Evolutionary conservation across 2,888 invertebrate species (phyloP), one percentile per base, ranked within the genome.

Genomic region (Drosophila paramelanica): DNA sequence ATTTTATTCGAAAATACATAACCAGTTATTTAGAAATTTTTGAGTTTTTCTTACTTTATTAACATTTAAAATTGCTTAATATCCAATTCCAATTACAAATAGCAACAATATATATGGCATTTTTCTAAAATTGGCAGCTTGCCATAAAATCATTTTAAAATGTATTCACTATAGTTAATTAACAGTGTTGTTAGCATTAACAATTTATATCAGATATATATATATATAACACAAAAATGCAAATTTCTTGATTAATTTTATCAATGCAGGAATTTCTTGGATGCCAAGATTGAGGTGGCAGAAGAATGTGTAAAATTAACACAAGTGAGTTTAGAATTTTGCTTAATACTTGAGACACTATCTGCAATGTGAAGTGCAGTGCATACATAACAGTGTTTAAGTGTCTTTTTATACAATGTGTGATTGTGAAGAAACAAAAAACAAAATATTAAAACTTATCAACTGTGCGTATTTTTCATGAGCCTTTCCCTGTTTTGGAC

Each of bases 21-120:
- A 59, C 50, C 33, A 52, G 60, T 73, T 55, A 67, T 52, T 71
- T 52, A 52, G 39, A 47, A 66, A 38, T 73, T 41, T 36, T 56
- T 41, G 27, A 38, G 20, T 55, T 33, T 13, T 5, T 51, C 49
- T 55, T 47, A 50, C 31, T 51, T 47, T 38, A 42, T 67, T 49
- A 62, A 65, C 58, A 67, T 57, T 67, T 79, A 11, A 73, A 81
- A 79, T 49, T 23, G 45, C 42, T 46, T 36, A 11, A 31, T 17
- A 23, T 23, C 23, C 11, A 8, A 10, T 53, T 60, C 56, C 17
- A 41, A 66, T 50, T 27, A 20, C 33, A 58, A 36, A 17, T 52
- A 27, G 7, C 47, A 51, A 65, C 38, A 55, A 55, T 61, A 39
- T 17, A 46, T 56, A 33, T 55, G 53, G 17, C 49, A 27, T 56